Conservation (phyloP, 35 echinoderm and acorn worm genomes). For the Acanthaster planci region DNA sequence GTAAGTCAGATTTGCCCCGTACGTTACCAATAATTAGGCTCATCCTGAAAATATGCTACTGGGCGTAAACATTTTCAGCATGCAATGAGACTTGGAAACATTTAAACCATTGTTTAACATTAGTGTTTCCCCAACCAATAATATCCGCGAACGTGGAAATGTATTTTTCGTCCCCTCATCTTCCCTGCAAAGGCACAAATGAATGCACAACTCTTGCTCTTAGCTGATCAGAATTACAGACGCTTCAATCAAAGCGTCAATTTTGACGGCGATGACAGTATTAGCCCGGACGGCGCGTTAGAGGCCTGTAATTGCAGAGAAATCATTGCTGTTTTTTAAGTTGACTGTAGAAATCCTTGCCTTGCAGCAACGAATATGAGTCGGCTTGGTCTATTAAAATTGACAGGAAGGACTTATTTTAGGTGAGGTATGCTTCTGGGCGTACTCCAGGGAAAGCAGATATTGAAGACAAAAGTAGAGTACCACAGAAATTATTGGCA, state of each 20-base stretch:
- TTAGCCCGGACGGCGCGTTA: neutral
- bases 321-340: neutral
- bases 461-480: too few relatives aligned
- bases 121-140: too few relatives aligned
- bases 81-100: too few relatives aligned
- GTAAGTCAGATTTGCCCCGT: too few relatives aligned
- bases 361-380: neutral
- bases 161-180: neutral
- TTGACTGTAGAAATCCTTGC: neutral
- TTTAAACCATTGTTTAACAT: too few relatives aligned
- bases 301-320: constrained; percentile 12
- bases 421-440: too few relatives aligned
- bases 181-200: neutral
- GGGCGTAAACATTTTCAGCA: too few relatives aligned
- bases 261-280: constrained; percentile 19
- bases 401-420: neutral
- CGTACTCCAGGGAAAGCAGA: too few relatives aligned
- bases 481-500: too few relatives aligned
- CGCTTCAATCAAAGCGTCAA: neutral
- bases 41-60: too few relatives aligned
- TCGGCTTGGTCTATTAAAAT: constrained; percentile 22
- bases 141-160: too few relatives aligned
- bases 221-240: neutral
- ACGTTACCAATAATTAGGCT: too few relatives aligned
- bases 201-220: neutral